These are phyloP conservation scores for Latrodectus geometricus DNA, from an alignment of 1,140 invertebrate species.

Conservation along the genomic window DNA sequence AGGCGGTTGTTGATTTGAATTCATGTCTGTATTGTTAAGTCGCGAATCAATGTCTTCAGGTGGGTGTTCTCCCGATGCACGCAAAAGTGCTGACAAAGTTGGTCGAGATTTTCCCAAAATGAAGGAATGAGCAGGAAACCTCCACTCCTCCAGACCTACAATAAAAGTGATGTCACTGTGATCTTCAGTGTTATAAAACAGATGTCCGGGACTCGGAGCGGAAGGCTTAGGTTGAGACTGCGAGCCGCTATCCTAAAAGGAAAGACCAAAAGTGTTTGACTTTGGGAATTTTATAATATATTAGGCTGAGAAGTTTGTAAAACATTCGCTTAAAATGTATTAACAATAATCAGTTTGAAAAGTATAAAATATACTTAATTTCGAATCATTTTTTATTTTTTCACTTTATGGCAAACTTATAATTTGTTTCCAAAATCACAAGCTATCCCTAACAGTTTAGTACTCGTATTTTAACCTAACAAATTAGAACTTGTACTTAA, in stretches of 20 bases:
- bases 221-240: conserved; percentile 42
- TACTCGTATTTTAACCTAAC: too few species aligned
- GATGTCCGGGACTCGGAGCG: conserved; percentile 60
- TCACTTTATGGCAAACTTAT: too few species aligned
- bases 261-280: background rate
- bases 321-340: background rate
- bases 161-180: conserved; percentile 78
- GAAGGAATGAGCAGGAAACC: conserved; percentile 77
- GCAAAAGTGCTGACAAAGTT: conserved; percentile 20
- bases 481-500: too few species aligned
- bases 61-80: conserved; percentile 66
- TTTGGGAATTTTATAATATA: background rate
- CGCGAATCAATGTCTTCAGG: background rate
- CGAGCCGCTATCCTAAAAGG: conserved; percentile 6
- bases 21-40: conserved; percentile 65
- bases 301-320: background rate
- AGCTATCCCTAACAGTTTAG: too few species aligned
- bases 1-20: conserved; percentile 69
- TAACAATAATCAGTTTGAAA: too few species aligned
- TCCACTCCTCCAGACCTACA: conserved; percentile 75
- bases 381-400: too few species aligned
- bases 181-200: conserved; percentile 73
- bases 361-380: too few species aligned
- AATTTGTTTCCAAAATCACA: too few species aligned
- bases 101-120: conserved; percentile 69